Evolutionary conservation across 2,888 invertebrate genomes (phyloP).

Genomic region (Ptychoptera albimana): DNA sequence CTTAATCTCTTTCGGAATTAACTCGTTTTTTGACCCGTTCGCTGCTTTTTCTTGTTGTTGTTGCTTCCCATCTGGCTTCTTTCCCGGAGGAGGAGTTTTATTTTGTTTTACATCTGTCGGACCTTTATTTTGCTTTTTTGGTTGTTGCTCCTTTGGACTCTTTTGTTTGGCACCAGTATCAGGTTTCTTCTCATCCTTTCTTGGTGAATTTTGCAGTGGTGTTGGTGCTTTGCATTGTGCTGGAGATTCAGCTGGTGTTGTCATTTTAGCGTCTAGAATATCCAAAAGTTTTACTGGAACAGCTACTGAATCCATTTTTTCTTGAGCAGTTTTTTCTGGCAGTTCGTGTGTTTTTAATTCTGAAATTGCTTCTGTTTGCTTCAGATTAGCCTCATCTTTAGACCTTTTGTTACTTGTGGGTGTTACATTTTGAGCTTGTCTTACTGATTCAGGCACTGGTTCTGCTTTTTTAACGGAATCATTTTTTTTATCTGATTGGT

Average conservation of each 20-base stretch:
- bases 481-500: not conserved
- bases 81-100: too few relatives aligned
- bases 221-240: not conserved
- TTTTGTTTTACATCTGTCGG: too few relatives aligned
- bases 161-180: too few relatives aligned
- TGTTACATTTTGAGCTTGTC: not conserved
- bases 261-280: conserved; percentile 6
- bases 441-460: not conserved
- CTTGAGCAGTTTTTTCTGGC: conserved; percentile 6
- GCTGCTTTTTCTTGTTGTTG: too few relatives aligned
- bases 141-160: too few relatives aligned
- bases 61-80: too few relatives aligned
- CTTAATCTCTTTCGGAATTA: too few relatives aligned
- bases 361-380: not conserved
- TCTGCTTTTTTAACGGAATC: not conserved
- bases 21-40: too few relatives aligned
- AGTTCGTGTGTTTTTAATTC: conserved; percentile 4
- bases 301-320: conserved; percentile 4
- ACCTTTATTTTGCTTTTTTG: too few relatives aligned
- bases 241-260: conserved; percentile 2
- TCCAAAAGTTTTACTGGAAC: conserved; percentile 4
- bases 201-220: too few relatives aligned
- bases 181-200: too few relatives aligned
- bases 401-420: conserved; percentile 2
- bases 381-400: conserved; percentile 3